Conservation (phyloP, 37 sponge, comb jelly and placozoan genomes). For the Theonella swinhoei region DNA sequence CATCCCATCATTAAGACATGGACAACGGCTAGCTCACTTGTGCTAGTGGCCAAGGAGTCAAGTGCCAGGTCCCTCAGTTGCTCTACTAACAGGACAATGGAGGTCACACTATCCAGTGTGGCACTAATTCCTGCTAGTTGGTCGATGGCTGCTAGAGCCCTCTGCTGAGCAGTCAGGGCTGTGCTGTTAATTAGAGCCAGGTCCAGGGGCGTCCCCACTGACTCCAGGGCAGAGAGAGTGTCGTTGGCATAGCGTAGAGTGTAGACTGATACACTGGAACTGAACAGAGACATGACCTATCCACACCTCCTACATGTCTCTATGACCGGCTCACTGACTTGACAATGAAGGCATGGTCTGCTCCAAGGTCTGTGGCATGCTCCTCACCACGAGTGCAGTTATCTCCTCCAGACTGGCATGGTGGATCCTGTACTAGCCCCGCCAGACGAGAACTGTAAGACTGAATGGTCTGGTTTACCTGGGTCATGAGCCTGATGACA, state of each 20-base stretch:
- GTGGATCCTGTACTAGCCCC: background rate
- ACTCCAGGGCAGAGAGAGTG: background rate
- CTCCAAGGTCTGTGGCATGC: background rate
- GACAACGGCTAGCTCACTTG: too few species aligned
- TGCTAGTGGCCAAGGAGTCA: background rate
- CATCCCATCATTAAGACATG: too few species aligned
- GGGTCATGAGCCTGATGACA: background rate
- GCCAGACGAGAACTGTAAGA: background rate
- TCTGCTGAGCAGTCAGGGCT: slow-evolving; percentile 19
- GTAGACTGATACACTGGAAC: slow-evolving; percentile 28
- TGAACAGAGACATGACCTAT: background rate
- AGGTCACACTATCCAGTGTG: background rate
- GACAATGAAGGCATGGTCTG: background rate
- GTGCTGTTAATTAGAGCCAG: slow-evolving; percentile 22
- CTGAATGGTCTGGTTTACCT: background rate
- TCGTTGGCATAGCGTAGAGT: slow-evolving; percentile 4
- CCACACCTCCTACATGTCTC: too few species aligned
- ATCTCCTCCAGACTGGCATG: background rate
- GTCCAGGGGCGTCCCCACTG: slow-evolving; percentile 16
- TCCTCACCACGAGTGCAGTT: slow-evolving; percentile 2
- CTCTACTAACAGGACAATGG: background rate
- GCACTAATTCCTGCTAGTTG: background rate
- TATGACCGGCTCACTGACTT: slow-evolving; percentile 11
- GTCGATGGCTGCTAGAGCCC: background rate
- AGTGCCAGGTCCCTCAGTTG: background rate